phyloP scores from a whole-genome alignment of 2,888 invertebrate genomes.

The Neoscelio sp. region DNA sequence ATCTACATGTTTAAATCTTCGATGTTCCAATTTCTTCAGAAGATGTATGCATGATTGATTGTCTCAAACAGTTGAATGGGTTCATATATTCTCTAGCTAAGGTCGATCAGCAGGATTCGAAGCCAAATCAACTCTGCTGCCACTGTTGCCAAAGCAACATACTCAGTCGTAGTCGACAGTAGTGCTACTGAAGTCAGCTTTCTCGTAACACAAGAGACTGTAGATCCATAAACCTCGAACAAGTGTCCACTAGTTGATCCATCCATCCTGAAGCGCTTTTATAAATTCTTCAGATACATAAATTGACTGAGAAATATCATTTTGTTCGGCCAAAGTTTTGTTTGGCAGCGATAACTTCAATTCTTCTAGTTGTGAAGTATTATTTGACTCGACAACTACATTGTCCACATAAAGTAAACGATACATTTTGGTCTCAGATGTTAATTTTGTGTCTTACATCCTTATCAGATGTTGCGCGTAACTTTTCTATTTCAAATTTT shows the following conservation, averaged over 20 bases:
- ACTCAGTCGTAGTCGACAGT: conserved; percentile 77
- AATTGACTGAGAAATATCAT: no score
- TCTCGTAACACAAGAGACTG: conserved; percentile 73
- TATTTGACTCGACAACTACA: conserved; percentile 7
- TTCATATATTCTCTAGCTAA: not conserved
- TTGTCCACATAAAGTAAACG: conserved; percentile 35
- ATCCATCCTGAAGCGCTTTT: no score
- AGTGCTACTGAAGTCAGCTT: conserved; percentile 74
- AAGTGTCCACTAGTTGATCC: conserved; percentile 75
- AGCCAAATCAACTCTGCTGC: conserved; percentile 73
- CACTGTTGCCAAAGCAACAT: conserved; percentile 73
- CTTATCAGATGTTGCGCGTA: no score
- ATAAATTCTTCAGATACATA: no score
- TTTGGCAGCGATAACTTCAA: conserved; percentile 60
- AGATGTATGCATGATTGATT: conserved; percentile 34
- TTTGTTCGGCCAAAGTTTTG: no score
- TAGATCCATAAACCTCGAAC: conserved; percentile 69
- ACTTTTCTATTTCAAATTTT: no score
- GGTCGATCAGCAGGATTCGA: not conserved
- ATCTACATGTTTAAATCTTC: conserved; percentile 60
- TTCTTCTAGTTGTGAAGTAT: no score
- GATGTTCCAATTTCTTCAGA: conserved; percentile 67
- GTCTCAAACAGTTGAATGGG: conserved; percentile 3
- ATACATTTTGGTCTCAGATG: not conserved
- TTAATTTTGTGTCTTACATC: no score